These are phyloP conservation scores for Sericinus montela DNA, from an alignment of 2,888 invertebrate species.

Conservation along the genomic window DNA sequence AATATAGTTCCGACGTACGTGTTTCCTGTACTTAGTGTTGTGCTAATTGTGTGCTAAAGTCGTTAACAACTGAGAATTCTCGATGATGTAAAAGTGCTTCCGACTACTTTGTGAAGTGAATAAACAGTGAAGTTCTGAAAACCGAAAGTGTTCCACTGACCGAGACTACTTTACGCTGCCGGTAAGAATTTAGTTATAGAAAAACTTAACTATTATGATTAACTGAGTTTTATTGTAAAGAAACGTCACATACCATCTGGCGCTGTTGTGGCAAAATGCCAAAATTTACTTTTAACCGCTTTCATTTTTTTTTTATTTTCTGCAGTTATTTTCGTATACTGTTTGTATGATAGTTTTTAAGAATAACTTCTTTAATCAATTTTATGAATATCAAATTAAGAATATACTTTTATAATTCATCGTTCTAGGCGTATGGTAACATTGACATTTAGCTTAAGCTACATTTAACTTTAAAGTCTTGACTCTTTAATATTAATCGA, in stretches of 20 bases:
- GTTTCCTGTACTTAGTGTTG: constrained; percentile 29
- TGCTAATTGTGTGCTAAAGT: constrained; percentile 33
- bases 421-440: constrained; percentile 15
- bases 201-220: not conserved
- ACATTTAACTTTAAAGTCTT: constrained; percentile 22
- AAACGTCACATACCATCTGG: constrained; percentile 8
- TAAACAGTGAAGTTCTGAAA: constrained; percentile 50
- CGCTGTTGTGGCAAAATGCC: constrained; percentile 58
- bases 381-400: not conserved
- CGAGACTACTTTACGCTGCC: constrained; percentile 26
- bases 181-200: constrained; percentile 1
- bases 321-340: constrained; percentile 35
- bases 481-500: constrained; percentile 12
- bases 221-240: constrained; percentile 1
- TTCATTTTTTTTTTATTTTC: constrained; percentile 58
- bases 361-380: not conserved
- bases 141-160: constrained; percentile 57
- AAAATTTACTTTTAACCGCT: constrained; percentile 61
- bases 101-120: constrained; percentile 40
- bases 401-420: not conserved
- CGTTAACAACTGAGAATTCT: constrained; percentile 46
- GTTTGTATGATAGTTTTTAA: constrained; percentile 18
- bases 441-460: constrained; percentile 27
- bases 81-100: constrained; percentile 60
- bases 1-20: constrained; percentile 5